phyloP scores from a whole-genome alignment of 2,797 vertebrate species.

The Toxotes lorentzi region DNA sequence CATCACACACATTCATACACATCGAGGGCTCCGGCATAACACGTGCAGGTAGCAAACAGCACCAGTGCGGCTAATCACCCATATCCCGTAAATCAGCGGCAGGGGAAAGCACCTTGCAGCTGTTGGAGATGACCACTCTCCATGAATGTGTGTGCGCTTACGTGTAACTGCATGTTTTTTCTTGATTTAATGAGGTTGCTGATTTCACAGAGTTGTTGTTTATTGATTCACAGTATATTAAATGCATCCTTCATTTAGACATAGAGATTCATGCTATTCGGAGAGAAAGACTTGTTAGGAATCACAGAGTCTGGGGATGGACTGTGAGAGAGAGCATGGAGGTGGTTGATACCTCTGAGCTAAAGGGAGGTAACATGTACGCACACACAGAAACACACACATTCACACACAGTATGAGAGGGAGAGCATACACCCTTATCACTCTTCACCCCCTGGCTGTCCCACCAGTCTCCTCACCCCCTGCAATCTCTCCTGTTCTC shows the following conservation, averaged over 20 bases:
- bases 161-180: background rate
- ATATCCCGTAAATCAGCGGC: conserved; percentile 14
- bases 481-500: conserved; percentile 23
- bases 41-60: background rate
- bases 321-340: conserved; percentile 48
- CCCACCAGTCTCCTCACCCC: conserved; percentile 21
- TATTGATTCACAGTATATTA: conserved; percentile 41
- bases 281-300: conserved; percentile 18
- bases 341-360: conserved; percentile 51
- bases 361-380: conserved; percentile 25
- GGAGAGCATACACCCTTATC: conserved; percentile 11
- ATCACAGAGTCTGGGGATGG: conserved; percentile 48
- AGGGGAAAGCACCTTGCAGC: background rate
- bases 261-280: background rate
- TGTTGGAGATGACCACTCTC: background rate
- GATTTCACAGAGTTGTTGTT: background rate
- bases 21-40: background rate
- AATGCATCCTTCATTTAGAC: conserved; percentile 34
- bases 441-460: conserved; percentile 19
- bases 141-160: background rate
- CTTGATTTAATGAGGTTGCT: background rate
- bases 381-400: background rate
- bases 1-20: conserved; percentile 3
- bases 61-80: background rate
- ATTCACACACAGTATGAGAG: background rate